Percentiles rank a stretch among this genome's conserved stretches.
Conservation (phyloP, 2,888 invertebrate genomes). For the Cosmia trapezina region DNA sequence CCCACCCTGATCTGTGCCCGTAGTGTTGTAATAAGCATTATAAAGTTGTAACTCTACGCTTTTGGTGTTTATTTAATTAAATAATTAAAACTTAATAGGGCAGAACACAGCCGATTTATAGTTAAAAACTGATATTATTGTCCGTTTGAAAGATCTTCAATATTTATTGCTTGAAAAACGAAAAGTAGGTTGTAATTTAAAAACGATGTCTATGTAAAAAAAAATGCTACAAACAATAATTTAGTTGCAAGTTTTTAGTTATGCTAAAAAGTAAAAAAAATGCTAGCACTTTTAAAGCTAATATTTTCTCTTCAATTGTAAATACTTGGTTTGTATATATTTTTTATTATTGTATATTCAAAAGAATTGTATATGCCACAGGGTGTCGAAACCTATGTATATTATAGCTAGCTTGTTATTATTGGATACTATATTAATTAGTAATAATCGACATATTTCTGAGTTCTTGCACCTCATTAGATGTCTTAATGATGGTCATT, state of each 20-base stretch:
- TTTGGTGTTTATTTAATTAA: conserved; percentile 29
- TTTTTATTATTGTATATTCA: conserved; percentile 38
- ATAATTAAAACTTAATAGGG: neutral
- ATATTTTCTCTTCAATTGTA: conserved; percentile 23
- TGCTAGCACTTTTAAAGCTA: neutral
- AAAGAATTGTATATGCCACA: conserved; percentile 54
- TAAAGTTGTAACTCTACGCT: conserved; percentile 26
- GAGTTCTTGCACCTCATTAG: neutral
- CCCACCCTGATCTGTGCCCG: neutral
- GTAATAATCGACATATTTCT: conserved; percentile 16
- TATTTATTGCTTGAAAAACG: neutral
- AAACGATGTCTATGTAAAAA: neutral
- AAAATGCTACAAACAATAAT: neutral
- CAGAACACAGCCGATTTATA: neutral
- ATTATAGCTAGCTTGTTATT: conserved; percentile 62
- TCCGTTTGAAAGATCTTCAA: neutral
- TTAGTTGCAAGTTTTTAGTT: neutral
- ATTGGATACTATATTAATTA: conserved; percentile 47
- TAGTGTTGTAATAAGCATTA: conserved; percentile 15
- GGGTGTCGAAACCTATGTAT: conserved; percentile 53
- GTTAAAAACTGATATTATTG: neutral
- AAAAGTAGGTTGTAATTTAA: neutral
- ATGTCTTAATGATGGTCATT: neutral
- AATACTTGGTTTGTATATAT: conserved; percentile 45
- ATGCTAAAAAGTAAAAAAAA: neutral